Evolutionary conservation across 2,888 invertebrate species (phyloP).

Genomic region (Leptopilina myrica): DNA sequence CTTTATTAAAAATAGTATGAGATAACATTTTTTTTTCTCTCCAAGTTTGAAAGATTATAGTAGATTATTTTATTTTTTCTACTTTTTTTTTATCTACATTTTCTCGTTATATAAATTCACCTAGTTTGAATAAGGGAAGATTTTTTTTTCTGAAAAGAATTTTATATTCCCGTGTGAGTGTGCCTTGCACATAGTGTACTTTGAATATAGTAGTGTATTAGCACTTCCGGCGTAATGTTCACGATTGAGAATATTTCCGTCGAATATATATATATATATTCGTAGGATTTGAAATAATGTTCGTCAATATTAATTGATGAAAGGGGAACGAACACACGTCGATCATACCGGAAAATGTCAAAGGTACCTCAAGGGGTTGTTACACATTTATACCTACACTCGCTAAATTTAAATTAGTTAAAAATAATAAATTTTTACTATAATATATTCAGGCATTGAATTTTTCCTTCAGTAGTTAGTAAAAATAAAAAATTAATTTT

Average conservation of each 20-base stretch:
- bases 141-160: not conserved
- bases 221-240: conserved; percentile 5
- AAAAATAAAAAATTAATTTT: no score
- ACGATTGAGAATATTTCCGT: conserved; percentile 12
- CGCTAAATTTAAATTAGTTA: no score
- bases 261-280: not conserved
- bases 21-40: no score
- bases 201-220: not conserved
- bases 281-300: conserved; percentile 45
- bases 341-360: conserved; percentile 53
- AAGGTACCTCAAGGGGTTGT: conserved; percentile 43
- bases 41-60: no score
- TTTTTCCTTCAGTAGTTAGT: no score
- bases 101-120: no score
- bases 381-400: not conserved
- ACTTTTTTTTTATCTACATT: no score
- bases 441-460: no score
- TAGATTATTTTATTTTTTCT: no score
- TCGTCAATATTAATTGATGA: conserved; percentile 50
- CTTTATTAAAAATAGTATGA: no score
- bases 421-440: no score
- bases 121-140: not conserved
- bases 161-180: not conserved
- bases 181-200: not conserved
- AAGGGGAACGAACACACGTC: conserved; percentile 50